Evolutionary conservation across 1,140 invertebrate genomes (phyloP), one percentile per base, ranked within the genome.

Genomic region (Calephelis nemesis): DNA sequence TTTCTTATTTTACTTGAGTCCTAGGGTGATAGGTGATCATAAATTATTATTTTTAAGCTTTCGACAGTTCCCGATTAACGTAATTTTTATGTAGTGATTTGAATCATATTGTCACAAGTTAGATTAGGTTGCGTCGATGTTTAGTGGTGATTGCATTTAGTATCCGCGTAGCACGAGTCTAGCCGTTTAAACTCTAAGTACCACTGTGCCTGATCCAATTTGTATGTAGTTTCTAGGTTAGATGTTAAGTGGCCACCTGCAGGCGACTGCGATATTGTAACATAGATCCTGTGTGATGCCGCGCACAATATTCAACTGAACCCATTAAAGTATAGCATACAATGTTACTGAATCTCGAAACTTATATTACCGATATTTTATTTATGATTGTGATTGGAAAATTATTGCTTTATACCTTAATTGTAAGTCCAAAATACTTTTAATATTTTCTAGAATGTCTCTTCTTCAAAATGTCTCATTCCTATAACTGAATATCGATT

Each of bases 21-120:
- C 75, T 75, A 71, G 74, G 73, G 64, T 73, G 54, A 40, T 67
- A 67, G 13, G 65, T 52, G 13, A 42, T 45, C 40, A 39, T 54
- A 85, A 84, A 79, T 82, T 85, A 78, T 90, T 88, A 89, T 85
- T 87, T 79, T 85, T 83, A 81, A 77, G 80, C 84, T 87, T 88
- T 87, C 87, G 87, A 91, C 88, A 91, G 76, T 77, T 68, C 72
- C 76, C 73, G 74, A 69, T 79, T 77, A 81, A 72, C 19, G 45
- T 64, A 30, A 48, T 6, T 11, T 11, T 19, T 64, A 19, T 64
- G 11, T 64, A 30, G 13, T 63, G 47, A 47, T 47, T 47, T 45
- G 19, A 42, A 48, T 64, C 42, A 45, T 45, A 45, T 19, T 64
- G 47, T 64, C 15, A 64, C 47, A 64, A 64, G 42, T 15, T 68